phyloP scores from a whole-genome alignment of 2,113 vertebrate species.

The Rhodinocichla rosea region DNA sequence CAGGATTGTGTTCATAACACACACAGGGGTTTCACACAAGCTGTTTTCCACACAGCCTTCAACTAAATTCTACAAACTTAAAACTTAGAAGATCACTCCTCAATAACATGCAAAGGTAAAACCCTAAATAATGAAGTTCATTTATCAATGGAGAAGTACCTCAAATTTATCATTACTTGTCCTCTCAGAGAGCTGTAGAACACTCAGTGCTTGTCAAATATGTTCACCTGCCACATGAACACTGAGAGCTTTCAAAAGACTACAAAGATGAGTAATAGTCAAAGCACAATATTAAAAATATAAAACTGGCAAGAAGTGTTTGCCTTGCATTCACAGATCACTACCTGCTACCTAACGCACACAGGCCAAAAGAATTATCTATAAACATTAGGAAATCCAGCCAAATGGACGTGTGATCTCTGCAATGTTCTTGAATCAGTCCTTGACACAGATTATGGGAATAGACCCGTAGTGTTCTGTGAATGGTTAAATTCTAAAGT shows the following conservation, averaged over 20 bases:
- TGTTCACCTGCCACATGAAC: not conserved
- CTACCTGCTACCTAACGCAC: not conserved
- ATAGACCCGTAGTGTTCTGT: not conserved
- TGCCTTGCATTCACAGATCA: not conserved
- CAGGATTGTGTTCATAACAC: not conserved
- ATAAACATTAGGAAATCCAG: not conserved
- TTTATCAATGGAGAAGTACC: not conserved
- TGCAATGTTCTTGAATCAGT: not conserved
- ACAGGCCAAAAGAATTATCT: not conserved
- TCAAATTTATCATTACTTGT: not conserved
- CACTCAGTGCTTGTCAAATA: not conserved
- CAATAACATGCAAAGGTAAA: not conserved
- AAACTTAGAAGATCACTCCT: not conserved
- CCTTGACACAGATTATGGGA: not conserved
- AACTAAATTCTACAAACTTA: not conserved
- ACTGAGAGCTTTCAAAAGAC: not conserved
- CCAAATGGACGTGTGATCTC: not conserved
- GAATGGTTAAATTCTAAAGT: not conserved
- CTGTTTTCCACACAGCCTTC: not conserved
- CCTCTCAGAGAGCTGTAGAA: not conserved
- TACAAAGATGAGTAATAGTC: not conserved
- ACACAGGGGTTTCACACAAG: rapidly evolving
- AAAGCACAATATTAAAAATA: not conserved
- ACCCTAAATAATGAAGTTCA: not conserved
- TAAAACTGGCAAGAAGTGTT: not conserved